Conservation (phyloP, 1,140 invertebrate genomes). For the Drosophila aff. region DNA sequence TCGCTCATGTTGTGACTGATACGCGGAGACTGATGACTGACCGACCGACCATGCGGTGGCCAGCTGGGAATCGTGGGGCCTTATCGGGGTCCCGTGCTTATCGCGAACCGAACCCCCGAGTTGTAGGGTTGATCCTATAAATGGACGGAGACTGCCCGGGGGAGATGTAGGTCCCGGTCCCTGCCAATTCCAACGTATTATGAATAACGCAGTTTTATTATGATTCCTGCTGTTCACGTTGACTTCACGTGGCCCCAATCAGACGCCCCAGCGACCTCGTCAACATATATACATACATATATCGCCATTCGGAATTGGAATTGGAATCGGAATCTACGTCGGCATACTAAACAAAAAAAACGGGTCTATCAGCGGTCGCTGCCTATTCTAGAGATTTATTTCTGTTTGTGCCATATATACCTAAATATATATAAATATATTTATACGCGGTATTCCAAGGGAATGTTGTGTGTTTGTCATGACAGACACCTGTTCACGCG, state of each 20-base stretch:
- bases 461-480: slow-evolving; percentile 22
- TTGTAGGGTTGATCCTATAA: slow-evolving; percentile 53
- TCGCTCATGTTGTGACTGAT: slow-evolving; percentile 49
- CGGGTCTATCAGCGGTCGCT: slow-evolving; percentile 38
- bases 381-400: slow-evolving; percentile 63
- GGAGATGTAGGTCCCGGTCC: slow-evolving; percentile 26
- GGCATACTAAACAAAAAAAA: slow-evolving; percentile 39
- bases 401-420: slow-evolving; percentile 56
- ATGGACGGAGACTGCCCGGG: slow-evolving; percentile 42
- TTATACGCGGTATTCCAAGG: slow-evolving; percentile 44
- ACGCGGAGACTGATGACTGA: slow-evolving; percentile 24
- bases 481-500: slow-evolving; percentile 32
- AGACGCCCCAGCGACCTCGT: slow-evolving; percentile 68
- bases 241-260: slow-evolving; percentile 71
- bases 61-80: slow-evolving; percentile 58
- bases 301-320: slow-evolving; percentile 39
- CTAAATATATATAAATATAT: slow-evolving; percentile 2
- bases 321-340: slow-evolving; percentile 52
- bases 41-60: slow-evolving; percentile 53
- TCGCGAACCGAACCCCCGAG: slow-evolving; percentile 33
- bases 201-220: slow-evolving; percentile 56
- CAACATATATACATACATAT: slow-evolving; percentile 31
- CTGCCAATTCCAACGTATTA: slow-evolving; percentile 24
- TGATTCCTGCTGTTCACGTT: slow-evolving; percentile 70
- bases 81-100: slow-evolving; percentile 47